phyloP scores from a whole-genome alignment of 2,888 invertebrate genomes.

The Eilema caniola region DNA sequence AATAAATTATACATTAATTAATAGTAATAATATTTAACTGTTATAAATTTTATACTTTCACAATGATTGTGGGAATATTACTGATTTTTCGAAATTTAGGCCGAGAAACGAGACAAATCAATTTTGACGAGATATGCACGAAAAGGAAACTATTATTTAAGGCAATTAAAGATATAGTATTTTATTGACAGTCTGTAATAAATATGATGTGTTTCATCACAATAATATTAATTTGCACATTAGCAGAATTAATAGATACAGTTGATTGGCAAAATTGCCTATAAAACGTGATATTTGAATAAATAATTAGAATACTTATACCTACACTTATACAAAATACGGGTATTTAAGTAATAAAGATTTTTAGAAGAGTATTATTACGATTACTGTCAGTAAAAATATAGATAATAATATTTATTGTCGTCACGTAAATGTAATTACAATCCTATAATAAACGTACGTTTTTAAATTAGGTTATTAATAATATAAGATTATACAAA shows the following conservation, averaged over 20 bases:
- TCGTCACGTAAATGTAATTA: too few species aligned
- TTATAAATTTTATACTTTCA: neutral
- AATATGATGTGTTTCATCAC: slow-evolving; percentile 3
- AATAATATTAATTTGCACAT: slow-evolving; percentile 9
- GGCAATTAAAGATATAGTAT: neutral
- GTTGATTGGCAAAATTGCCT: slow-evolving; percentile 9
- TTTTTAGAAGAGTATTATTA: neutral
- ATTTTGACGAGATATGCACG: neutral
- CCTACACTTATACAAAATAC: neutral
- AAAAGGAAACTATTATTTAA: slow-evolving; percentile 9
- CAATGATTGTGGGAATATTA: neutral
- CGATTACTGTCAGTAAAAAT: neutral
- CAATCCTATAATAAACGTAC: neutral
- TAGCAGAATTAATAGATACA: slow-evolving; percentile 17
- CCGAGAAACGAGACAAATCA: neutral
- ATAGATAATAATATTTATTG: neutral
- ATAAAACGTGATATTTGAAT: slow-evolving; percentile 7
- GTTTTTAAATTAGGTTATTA: neutral
- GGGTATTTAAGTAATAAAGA: neutral
- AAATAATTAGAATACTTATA: neutral
- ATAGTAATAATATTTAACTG: neutral
- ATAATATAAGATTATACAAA: too few species aligned
- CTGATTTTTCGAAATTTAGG: neutral
- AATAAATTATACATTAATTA: neutral
- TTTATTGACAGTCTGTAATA: neutral